Percentiles rank a stretch among this genome's conserved stretches.
Conservation (phyloP, 2,888 invertebrate species). For the Caradrina kadenii region DNA sequence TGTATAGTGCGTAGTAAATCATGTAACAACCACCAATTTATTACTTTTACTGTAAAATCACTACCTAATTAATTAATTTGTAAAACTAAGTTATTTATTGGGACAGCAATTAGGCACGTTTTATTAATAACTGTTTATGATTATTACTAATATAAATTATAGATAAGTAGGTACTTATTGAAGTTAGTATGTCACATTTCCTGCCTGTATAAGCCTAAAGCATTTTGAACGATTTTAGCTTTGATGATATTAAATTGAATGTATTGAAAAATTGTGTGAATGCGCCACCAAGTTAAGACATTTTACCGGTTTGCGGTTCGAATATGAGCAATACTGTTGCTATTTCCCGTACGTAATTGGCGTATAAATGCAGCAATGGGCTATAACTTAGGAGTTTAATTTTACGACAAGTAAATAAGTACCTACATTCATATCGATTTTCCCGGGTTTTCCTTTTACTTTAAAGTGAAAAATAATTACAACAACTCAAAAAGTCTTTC, state of each 20-base stretch:
- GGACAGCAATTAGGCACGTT: not conserved
- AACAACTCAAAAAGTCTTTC: not conserved
- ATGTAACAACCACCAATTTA: no score
- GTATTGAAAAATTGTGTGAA: conserved; percentile 17
- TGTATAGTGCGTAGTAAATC: no score
- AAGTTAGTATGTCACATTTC: conserved; percentile 16
- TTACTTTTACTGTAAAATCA: not conserved
- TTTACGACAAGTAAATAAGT: no score
- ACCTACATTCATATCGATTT: not conserved
- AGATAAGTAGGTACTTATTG: not conserved
- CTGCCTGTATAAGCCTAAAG: not conserved
- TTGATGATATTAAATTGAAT: conserved; percentile 14
- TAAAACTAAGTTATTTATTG: not conserved
- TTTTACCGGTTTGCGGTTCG: conserved; percentile 14
- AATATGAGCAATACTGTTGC: conserved; percentile 15
- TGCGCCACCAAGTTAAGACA: conserved; percentile 18
- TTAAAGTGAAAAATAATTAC: not conserved
- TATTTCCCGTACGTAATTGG: conserved; percentile 36
- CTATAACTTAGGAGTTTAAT: not conserved
- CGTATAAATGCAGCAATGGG: conserved; percentile 19
- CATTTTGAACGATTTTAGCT: conserved; percentile 2
- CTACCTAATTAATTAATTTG: not conserved
- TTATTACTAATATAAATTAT: not conserved
- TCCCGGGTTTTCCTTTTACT: not conserved
- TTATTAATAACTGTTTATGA: conserved; percentile 19